phyloP scores from a whole-genome alignment of 2,113 vertebrate species.

The Pterophyllum scalare region DNA sequence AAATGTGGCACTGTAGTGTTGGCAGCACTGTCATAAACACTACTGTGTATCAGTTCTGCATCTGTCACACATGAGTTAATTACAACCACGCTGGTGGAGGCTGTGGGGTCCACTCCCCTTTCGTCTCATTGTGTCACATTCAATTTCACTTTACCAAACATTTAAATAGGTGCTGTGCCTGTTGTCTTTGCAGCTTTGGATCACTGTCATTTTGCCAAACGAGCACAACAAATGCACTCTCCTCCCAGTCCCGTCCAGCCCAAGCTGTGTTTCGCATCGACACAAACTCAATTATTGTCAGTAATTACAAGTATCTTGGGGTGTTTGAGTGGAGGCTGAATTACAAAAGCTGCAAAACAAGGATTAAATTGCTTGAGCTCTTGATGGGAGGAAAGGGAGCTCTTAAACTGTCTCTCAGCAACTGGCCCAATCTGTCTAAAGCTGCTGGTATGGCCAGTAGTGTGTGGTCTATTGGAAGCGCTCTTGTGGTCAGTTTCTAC shows the following conservation, averaged over 20 bases:
- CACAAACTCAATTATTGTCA: conserved; percentile 78
- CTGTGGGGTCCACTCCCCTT: conserved; percentile 59
- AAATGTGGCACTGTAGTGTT: not conserved
- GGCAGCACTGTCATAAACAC: conserved; percentile 65
- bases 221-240: conserved; percentile 65
- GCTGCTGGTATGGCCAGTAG: conserved; percentile 73
- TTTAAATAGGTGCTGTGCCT: conserved; percentile 72
- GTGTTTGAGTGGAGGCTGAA: conserved; percentile 78
- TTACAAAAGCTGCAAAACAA: conserved; percentile 81
- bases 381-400: conserved; percentile 86
- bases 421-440: conserved; percentile 67
- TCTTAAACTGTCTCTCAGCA: conserved; percentile 86
- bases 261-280: conserved; percentile 59
- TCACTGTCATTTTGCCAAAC: conserved; percentile 77
- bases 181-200: conserved; percentile 79
- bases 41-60: conserved; percentile 63
- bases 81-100: conserved; percentile 50
- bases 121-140: conserved; percentile 73
- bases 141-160: conserved; percentile 75
- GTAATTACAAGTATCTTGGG: conserved; percentile 80
- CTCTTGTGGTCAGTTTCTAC: conserved; percentile 67
- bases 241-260: conserved; percentile 54
- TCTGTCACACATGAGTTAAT: conserved; percentile 69
- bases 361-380: conserved; percentile 84
- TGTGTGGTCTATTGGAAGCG: conserved; percentile 78